phyloP scores from a whole-genome alignment of 2,113 vertebrate species.

The Phalacrocorax carbo region DNA sequence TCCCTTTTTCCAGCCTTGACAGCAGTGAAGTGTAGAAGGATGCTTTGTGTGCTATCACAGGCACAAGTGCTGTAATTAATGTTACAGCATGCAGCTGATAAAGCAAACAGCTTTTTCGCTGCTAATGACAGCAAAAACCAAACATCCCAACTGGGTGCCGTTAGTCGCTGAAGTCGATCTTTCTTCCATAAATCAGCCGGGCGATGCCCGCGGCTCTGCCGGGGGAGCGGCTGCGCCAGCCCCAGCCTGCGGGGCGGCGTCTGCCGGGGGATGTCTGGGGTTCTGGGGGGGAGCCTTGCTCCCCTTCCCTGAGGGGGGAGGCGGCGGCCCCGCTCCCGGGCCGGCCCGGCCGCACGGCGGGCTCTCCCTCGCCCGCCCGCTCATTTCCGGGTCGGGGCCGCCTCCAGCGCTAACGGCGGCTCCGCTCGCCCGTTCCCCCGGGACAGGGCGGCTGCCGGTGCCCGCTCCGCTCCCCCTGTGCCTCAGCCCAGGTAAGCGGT shows the following conservation, averaged over 20 bases:
- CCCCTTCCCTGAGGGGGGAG: too few relatives aligned
- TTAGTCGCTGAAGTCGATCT: background rate
- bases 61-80: background rate
- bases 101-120: background rate
- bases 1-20: background rate
- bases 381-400: too few relatives aligned
- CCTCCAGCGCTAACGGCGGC: too few relatives aligned
- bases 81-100: fast-evolving
- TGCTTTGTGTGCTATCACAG: background rate
- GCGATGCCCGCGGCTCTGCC: background rate
- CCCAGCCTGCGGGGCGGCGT: background rate
- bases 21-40: background rate
- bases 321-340: too few relatives aligned
- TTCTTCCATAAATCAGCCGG: fast-evolving
- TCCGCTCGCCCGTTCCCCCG: too few relatives aligned
- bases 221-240: background rate
- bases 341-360: background rate
- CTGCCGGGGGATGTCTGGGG: fast-evolving
- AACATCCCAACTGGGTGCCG: fast-evolving
- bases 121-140: background rate
- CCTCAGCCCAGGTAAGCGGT: too few relatives aligned
- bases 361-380: too few relatives aligned
- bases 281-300: too few relatives aligned
- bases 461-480: too few relatives aligned
- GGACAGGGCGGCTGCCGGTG: too few relatives aligned